These are phyloP conservation scores for Phasianus colchicus DNA, from an alignment of 2,113 vertebrate genomes.

Conservation along the genomic window DNA sequence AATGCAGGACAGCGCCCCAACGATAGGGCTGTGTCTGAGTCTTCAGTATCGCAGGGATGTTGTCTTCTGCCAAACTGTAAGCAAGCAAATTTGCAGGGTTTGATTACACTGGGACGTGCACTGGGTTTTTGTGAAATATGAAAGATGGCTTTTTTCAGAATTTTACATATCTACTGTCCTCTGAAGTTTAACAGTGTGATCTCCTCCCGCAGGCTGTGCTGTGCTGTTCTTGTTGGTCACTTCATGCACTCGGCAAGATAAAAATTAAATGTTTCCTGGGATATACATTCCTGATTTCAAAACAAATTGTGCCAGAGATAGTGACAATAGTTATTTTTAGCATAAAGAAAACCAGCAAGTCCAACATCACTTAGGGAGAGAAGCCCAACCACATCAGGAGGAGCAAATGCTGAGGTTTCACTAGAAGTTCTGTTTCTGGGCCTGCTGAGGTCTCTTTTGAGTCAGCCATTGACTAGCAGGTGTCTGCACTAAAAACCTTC, in stretches of 20 bases:
- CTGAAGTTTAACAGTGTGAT: background rate
- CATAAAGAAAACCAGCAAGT: background rate
- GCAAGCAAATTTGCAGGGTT: constrained; percentile 18
- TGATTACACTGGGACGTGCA: background rate
- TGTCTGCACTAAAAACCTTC: background rate
- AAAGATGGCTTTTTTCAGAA: background rate
- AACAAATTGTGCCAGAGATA: background rate
- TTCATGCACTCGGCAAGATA: background rate
- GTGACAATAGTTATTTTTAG: background rate
- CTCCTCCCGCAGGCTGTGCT: background rate
- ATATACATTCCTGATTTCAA: background rate
- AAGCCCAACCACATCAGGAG: background rate
- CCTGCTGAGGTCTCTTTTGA: background rate
- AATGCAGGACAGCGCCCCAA: constrained; percentile 97
- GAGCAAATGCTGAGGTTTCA: background rate
- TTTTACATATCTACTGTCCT: background rate
- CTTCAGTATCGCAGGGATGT: constrained; percentile 97
- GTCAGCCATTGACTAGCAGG: background rate
- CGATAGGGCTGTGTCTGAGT: constrained; percentile 90
- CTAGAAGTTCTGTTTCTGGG: background rate
- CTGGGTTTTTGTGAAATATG: background rate
- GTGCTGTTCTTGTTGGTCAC: background rate
- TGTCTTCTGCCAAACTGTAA: constrained; percentile 98
- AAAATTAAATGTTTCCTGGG: background rate
- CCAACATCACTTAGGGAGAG: background rate